Percentiles rank a stretch among this genome's conserved stretches.
These are phyloP conservation scores for Aptenodytes forsteri DNA, from an alignment of 2,113 vertebrate species.

Conservation along the genomic window DNA sequence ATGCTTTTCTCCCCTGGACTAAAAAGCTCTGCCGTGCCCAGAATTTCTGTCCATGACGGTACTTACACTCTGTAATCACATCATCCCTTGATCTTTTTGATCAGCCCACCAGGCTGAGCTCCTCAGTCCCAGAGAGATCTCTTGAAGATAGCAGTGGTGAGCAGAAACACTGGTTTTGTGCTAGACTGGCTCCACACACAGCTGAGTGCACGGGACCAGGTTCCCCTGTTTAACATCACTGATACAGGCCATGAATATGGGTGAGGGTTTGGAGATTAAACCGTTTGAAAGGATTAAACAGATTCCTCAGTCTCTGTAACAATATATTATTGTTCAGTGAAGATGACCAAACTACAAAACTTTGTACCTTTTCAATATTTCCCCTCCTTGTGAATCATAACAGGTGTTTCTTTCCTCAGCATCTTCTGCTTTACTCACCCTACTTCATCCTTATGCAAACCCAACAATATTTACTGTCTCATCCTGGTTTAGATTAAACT, in stretches of 20 bases:
- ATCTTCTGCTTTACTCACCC: not conserved
- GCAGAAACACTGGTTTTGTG: not conserved
- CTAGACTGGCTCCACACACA: not conserved
- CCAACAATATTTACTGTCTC: not conserved
- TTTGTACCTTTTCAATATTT: not conserved
- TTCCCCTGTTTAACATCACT: not conserved
- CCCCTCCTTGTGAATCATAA: not conserved
- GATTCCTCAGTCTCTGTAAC: not conserved
- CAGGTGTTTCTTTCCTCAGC: not conserved
- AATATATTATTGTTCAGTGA: not conserved
- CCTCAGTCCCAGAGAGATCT: not conserved
- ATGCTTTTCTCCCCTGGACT: not conserved
- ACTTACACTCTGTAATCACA: not conserved
- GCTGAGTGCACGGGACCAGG: not conserved
- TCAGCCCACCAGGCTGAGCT: not conserved
- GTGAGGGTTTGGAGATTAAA: not conserved
- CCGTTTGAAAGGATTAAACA: not conserved
- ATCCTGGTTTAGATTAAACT: conserved; percentile 14
- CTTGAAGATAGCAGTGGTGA: not conserved
- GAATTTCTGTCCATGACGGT: not conserved
- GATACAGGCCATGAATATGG: not conserved
- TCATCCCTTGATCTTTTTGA: not conserved
- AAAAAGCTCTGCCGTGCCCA: not conserved
- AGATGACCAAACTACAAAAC: not conserved
- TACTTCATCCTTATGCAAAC: not conserved